Base-by-base conservation (phyloP, 1,140 invertebrate species). In the Brachionus manjavacas region DNA sequence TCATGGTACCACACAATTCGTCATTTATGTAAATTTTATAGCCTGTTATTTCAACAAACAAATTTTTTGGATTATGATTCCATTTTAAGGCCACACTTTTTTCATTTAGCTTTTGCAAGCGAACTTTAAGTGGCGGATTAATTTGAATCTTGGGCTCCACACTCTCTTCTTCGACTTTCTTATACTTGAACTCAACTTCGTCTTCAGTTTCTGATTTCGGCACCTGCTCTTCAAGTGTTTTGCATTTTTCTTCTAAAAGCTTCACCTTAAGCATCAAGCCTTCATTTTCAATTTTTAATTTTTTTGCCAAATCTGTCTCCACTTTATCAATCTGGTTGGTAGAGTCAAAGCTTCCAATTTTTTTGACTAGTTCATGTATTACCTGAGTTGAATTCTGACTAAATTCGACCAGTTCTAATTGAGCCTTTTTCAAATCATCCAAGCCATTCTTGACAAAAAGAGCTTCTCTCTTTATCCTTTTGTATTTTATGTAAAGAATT, bases 21-120 rank as follows among this genome's bases (percentile, higher is more conserved):
- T 68, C 79, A 41, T 81, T 81, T 0, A 81, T 81, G 25, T 81
- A 81, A 81, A 81, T 68, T 43, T 68, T 60, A 66, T 81, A 81
- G 25, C 79, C 79, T 14, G 31, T 39, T 35, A 81, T 23, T 23
- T 68, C 52, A 14, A 81, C 11, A 3, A 81, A 64, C 20, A 81
- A 2, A 68, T 81, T 81, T 41, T 64, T 60, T 2, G 79, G 64
- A 64, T 81, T 81, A 35, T 81, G 79, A 20, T 81, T 81, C 79
- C 79, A 81, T 35, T 81, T 81, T 35, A 81, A n/a, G 25, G 64
- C 52, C 14, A 81, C 79, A 64, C 79, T 81, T 46, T 81, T 81
- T 60, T 81, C 79, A 55, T 81, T 68, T 20, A 81, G 35, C 16
- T 81, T 81, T 43, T 81, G 79, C 11, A 81, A 25, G 16, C 79